These are phyloP conservation scores for Cyclura pinguis DNA, from an alignment of 2,797 vertebrate species.

Conservation along the genomic window DNA sequence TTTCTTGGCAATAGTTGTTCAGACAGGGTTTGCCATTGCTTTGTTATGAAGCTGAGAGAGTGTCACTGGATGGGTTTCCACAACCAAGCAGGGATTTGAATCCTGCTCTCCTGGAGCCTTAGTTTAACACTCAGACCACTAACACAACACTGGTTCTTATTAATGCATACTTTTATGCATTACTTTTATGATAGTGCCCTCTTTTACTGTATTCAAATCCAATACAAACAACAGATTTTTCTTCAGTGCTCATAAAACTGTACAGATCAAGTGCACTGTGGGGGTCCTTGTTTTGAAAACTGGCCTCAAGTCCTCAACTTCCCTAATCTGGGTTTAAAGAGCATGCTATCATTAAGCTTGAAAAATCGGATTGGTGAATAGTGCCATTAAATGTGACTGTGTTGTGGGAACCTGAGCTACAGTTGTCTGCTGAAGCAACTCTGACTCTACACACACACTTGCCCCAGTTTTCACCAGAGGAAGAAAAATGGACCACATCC, in stretches of 20 bases:
- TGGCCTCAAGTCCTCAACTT: neutral
- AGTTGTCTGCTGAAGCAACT: neutral
- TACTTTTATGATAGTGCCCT: neutral
- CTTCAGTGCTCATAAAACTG: neutral
- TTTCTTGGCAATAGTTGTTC: no score
- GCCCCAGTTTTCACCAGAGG: neutral
- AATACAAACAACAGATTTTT: neutral
- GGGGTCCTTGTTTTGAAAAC: neutral
- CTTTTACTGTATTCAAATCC: neutral
- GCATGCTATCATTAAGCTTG: neutral
- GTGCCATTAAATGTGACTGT: neutral
- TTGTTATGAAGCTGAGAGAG: no score
- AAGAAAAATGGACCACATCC: neutral
- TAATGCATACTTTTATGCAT: neutral
- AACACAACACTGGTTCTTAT: neutral
- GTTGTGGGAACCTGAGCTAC: neutral
- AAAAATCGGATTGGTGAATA: neutral
- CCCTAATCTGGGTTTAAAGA: neutral
- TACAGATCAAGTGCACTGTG: neutral
- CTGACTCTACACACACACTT: neutral
- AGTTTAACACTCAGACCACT: neutral
- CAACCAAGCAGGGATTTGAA: no score
- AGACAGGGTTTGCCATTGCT: no score
- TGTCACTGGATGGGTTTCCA: no score
- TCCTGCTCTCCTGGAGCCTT: no score